Base-by-base conservation (phyloP, 1,140 invertebrate genomes). In the Caenorhabditis inopinata region DNA sequence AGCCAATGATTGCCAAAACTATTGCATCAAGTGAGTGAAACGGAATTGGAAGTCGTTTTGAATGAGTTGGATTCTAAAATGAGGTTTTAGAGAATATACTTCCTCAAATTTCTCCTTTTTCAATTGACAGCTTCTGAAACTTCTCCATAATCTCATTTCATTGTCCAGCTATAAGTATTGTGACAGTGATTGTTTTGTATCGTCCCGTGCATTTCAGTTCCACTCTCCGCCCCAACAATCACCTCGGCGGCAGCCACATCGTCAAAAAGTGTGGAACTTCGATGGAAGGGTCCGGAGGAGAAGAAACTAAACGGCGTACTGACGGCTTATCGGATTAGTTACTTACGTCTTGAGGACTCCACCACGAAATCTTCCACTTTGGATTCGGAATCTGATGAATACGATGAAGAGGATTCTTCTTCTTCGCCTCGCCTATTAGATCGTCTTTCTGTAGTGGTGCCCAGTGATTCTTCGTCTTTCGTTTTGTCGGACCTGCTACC, bases 1-100 rank as follows among this genome's bases (percentile, higher is more conserved):
- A 83, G 42, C 47, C 74, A 23, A 62, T 80, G 14, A 76, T 76
- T 27, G 48, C 45, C 1, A 27, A 53, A 46, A 84, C 83, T 2
- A 47, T 75, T 14, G 62, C 74, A 47, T 80, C 68, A 6, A 76
- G 83, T 84, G 49, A 79, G 83, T 84, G 3, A 45, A 14, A 21
- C 0, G 62, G 49, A 53, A 46, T 42, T 18, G 48, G 11, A 27
- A 49, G 75, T 73, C n/a, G n/a, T n/a, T n/a, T n/a, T n/a, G n/a
- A n/a, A n/a, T n/a, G n/a, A n/a, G n/a, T n/a, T n/a, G n/a, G n/a
- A n/a, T n/a, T n/a, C n/a, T n/a, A n/a, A n/a, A n/a, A n/a, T n/a
- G n/a, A n/a, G n/a, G n/a, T n/a, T n/a, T n/a, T n/a, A n/a, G n/a
- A n/a, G n/a, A n/a, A n/a, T n/a, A n/a, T n/a, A n/a, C n/a, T 29